These are phyloP conservation scores for Haliclona indistincta DNA, from an alignment of 37 sponge, comb jelly and placozoan species.

Conservation along the genomic window DNA sequence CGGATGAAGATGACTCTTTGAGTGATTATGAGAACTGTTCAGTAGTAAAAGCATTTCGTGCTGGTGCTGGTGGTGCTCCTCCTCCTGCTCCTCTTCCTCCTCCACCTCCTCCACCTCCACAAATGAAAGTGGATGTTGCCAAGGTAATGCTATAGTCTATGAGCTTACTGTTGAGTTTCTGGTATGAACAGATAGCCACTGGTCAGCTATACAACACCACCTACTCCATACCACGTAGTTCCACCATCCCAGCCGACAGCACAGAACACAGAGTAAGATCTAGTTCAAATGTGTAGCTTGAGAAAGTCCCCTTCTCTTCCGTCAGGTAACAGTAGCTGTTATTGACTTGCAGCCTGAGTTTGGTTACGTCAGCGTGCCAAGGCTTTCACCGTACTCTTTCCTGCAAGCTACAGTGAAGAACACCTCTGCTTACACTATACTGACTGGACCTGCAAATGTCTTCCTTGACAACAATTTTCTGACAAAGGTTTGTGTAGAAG, in stretches of 20 bases:
- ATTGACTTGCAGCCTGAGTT: constrained; percentile 39
- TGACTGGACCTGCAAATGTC: constrained; percentile 66
- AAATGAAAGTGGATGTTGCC: neutral
- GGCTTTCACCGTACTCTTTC: constrained; percentile 59
- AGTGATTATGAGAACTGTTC: neutral
- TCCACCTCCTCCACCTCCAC: constrained; percentile 17
- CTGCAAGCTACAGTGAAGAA: constrained; percentile 56
- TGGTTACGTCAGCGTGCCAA: constrained; percentile 47
- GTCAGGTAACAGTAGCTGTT: constrained; percentile 56
- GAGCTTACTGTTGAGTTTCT: too few relatives aligned
- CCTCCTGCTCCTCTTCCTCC: neutral
- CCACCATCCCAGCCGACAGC: constrained; percentile 58
- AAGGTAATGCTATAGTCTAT: too few relatives aligned
- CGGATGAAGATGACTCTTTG: neutral
- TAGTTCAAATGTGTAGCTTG: too few relatives aligned
- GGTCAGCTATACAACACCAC: constrained; percentile 51
- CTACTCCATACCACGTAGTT: constrained; percentile 32
- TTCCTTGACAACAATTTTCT: constrained; percentile 69
- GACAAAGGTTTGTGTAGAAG: constrained; percentile 33
- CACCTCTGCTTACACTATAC: constrained; percentile 51
- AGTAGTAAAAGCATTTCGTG: neutral
- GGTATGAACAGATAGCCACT: constrained; percentile 17
- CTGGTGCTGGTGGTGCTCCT: neutral
- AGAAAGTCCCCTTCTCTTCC: neutral
- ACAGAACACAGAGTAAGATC: constrained; percentile 45